These are phyloP conservation scores for Pristionchus arcanus DNA, from an alignment of 2,888 invertebrate genomes.

Conservation along the genomic window DNA sequence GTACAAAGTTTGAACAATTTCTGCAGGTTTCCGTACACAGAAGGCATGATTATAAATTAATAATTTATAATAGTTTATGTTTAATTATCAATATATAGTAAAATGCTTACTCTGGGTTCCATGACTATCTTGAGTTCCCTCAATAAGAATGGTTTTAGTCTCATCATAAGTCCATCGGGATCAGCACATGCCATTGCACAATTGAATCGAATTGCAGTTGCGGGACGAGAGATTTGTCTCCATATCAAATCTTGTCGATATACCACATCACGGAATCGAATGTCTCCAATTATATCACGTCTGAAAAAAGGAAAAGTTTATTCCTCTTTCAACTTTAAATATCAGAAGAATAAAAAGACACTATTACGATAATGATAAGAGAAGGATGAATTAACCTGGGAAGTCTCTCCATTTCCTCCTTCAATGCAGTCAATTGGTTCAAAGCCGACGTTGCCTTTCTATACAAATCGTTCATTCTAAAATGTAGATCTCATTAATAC, in stretches of 20 bases:
- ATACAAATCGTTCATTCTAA: constrained; percentile 23
- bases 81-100: background rate
- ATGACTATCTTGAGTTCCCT: constrained; percentile 45
- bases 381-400: constrained; percentile 25
- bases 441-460: background rate
- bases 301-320: background rate
- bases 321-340: background rate
- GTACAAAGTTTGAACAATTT: background rate
- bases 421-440: constrained; percentile 2
- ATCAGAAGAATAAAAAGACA: background rate
- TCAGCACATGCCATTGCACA: background rate
- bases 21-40: too few species aligned
- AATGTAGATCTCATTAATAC: too few species aligned
- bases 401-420: constrained; percentile 40
- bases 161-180: background rate
- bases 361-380: background rate
- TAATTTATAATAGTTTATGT: too few species aligned
- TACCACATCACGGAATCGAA: constrained; percentile 52
- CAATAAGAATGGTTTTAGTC: constrained; percentile 26
- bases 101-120: constrained; percentile 1
- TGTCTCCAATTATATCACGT: constrained; percentile 45
- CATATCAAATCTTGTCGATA: constrained; percentile 31
- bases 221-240: background rate
- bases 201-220: constrained; percentile 2
- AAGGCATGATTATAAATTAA: background rate